phyloP scores from a whole-genome alignment of 2,113 vertebrate genomes.

The Puntigrus tetrazona region DNA sequence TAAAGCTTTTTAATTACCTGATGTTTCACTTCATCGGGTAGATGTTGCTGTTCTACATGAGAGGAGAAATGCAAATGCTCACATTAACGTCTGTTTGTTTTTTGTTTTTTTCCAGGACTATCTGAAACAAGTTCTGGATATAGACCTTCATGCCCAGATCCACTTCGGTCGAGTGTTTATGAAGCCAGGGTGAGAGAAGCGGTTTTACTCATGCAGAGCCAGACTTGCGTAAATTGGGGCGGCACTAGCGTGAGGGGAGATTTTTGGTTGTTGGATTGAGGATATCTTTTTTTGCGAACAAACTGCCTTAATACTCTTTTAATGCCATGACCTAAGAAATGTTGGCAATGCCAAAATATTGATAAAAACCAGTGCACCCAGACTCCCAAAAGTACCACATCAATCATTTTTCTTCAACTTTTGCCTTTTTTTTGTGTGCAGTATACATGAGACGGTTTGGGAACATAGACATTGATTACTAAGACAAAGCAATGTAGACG shows the following conservation, averaged over 20 bases:
- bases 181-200: conserved; percentile 88
- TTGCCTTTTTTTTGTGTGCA: not conserved
- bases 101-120: conserved; percentile 83
- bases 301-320: not conserved
- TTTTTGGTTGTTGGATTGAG: not conserved
- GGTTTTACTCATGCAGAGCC: not conserved
- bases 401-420: not conserved
- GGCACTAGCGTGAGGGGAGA: not conserved
- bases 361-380: not conserved
- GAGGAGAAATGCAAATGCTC: not conserved
- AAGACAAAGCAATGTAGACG: not conserved
- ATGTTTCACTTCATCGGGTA: conserved; percentile 24
- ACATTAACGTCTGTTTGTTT: not conserved
- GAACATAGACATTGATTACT: not conserved
- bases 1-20: conserved; percentile 24
- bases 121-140: conserved; percentile 99
- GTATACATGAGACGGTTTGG: not conserved
- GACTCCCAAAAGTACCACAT: not conserved
- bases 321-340: not conserved
- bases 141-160: conserved; percentile 98
- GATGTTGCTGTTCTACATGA: conserved; percentile 19
- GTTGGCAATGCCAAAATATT: not conserved
- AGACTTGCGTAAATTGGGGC: not conserved
- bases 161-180: conserved; percentile 99
- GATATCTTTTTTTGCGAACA: not conserved